These are phyloP conservation scores for Melanocharis versteri DNA, from an alignment of 2,113 vertebrate genomes.

Conservation along the genomic window DNA sequence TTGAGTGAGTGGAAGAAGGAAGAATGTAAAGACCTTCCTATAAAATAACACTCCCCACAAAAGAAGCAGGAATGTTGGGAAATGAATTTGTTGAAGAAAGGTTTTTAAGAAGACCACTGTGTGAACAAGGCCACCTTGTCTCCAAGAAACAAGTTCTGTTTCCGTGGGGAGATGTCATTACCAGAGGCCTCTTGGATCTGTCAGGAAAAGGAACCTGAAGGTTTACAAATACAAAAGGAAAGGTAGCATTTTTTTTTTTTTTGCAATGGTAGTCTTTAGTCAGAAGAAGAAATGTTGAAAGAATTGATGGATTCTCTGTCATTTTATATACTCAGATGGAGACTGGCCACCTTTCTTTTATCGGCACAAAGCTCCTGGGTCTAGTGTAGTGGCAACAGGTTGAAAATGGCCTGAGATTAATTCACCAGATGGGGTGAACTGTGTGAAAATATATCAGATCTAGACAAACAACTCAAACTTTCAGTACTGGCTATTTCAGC, in stretches of 20 bases:
- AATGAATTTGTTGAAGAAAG: not conserved
- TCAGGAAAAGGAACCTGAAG: not conserved
- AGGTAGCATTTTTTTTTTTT: not conserved
- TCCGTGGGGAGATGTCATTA: not conserved
- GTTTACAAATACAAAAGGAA: not conserved
- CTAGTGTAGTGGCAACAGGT: not conserved
- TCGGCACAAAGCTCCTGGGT: not conserved
- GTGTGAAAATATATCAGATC: not conserved
- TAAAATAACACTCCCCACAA: not conserved
- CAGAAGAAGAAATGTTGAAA: not conserved
- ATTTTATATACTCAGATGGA: not conserved
- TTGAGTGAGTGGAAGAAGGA: not conserved
- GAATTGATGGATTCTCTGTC: not conserved
- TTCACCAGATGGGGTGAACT: not conserved
- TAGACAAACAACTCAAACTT: not conserved
- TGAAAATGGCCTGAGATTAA: not conserved
- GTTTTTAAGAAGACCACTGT: not conserved
- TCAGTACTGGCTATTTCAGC: not conserved
- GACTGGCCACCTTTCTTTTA: not conserved
- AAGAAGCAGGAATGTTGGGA: not conserved
- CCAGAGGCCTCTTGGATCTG: not conserved
- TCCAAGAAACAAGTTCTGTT: not conserved
- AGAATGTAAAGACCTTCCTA: not conserved
- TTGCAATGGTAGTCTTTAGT: not conserved
- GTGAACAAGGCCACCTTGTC: not conserved